These are phyloP conservation scores for Spea bombifrons DNA, from an alignment of 2,113 vertebrate species.

Conservation along the genomic window DNA sequence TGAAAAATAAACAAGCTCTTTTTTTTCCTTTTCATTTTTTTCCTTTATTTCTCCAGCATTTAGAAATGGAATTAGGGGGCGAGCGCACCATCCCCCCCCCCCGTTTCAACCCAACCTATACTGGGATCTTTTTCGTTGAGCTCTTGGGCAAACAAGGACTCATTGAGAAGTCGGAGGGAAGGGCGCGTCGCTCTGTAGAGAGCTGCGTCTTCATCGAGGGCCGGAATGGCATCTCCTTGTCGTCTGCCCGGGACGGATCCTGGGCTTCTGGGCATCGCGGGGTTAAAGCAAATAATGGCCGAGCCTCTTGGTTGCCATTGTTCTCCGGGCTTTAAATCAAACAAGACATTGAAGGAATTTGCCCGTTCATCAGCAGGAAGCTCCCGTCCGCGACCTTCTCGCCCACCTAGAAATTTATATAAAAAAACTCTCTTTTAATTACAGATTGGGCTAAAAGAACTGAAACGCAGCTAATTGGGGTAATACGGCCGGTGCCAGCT, in stretches of 20 bases:
- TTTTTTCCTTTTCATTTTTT: conserved; percentile 8
- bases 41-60: conserved; percentile 18
- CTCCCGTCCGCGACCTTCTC: too few species aligned
- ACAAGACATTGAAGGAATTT: too few species aligned
- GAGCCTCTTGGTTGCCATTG: background rate
- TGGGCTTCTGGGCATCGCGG: background rate
- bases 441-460: too few species aligned
- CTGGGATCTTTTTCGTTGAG: background rate
- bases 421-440: too few species aligned
- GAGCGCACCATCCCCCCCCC: background rate
- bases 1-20: conserved; percentile 43
- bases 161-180: conserved; percentile 1
- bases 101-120: background rate
- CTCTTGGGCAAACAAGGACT: conserved; percentile 3
- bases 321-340: background rate
- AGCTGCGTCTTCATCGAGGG: background rate
- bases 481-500: too few species aligned
- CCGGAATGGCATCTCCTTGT: background rate
- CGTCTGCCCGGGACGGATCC: background rate
- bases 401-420: too few species aligned
- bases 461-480: too few species aligned
- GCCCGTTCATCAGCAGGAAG: too few species aligned
- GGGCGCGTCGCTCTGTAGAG: background rate
- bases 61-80: conserved; percentile 41
- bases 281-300: background rate